Conservation (phyloP, 2,113 vertebrate genomes). For the Protobothrops flavoviridis region DNA sequence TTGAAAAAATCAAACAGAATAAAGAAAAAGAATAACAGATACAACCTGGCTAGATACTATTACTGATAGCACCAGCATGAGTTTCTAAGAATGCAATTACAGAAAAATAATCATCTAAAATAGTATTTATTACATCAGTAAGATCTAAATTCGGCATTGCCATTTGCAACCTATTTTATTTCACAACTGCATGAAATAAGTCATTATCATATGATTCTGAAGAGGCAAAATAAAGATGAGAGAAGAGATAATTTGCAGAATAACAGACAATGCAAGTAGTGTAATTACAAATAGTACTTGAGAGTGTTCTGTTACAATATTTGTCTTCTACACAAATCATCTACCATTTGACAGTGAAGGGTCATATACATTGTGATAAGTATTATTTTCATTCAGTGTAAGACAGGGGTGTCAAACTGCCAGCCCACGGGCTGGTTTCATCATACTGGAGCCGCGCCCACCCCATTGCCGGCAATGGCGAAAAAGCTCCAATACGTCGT, state of each 20-base stretch:
- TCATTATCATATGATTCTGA: neutral
- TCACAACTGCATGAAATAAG: neutral
- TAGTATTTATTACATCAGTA: neutral
- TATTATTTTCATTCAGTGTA: neutral
- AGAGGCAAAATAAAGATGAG: neutral
- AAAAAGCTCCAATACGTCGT: no score
- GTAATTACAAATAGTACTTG: neutral
- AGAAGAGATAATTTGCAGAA: neutral
- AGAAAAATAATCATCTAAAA: neutral
- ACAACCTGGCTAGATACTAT: neutral
- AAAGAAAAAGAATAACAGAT: neutral
- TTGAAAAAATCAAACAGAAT: neutral
- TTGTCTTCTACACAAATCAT: neutral
- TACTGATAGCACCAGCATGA: neutral
- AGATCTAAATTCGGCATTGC: neutral
- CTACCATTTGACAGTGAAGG: neutral
- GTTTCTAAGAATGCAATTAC: neutral
- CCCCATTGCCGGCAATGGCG: no score
- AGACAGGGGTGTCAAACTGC: no score
- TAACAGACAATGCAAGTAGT: neutral
- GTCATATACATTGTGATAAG: neutral
- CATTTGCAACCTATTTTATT: neutral
- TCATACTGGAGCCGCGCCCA: no score
- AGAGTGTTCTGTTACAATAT: neutral
- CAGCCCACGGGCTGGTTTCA: no score